phyloP scores from a whole-genome alignment of 2,113 vertebrate species.

The Oryzias curvinotus region DNA sequence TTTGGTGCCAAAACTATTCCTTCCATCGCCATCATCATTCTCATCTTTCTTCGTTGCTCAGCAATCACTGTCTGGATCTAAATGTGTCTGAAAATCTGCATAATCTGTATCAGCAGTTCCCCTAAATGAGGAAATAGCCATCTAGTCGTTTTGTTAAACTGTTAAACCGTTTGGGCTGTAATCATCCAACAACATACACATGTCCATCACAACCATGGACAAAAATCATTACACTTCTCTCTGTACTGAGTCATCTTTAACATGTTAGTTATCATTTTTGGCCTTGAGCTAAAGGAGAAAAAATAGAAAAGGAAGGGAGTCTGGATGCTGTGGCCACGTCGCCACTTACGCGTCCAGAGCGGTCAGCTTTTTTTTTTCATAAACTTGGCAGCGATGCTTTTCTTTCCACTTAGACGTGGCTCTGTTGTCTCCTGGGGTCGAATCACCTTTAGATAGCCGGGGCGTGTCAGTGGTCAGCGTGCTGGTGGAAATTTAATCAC shows the following conservation, averaged over 20 bases:
- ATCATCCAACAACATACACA: no score
- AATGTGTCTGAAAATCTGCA: slow-evolving; percentile 12
- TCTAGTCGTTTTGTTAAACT: not conserved
- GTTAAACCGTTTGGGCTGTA: no score
- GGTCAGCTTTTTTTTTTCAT: slow-evolving; percentile 21
- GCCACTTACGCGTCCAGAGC: slow-evolving; percentile 5
- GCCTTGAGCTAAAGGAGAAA: not conserved
- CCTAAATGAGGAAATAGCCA: slow-evolving; percentile 47
- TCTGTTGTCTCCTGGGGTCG: slow-evolving; percentile 44
- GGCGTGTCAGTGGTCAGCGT: slow-evolving; percentile 39
- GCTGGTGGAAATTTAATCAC: slow-evolving; percentile 34
- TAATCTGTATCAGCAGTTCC: not conserved
- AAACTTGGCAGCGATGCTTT: slow-evolving; percentile 33
- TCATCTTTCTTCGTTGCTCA: slow-evolving; percentile 21
- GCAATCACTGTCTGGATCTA: slow-evolving; percentile 15
- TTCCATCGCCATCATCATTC: slow-evolving; percentile 31
- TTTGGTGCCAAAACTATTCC: slow-evolving; percentile 52
- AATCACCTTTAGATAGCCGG: slow-evolving; percentile 31
- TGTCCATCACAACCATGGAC: no score
- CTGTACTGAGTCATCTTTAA: no score
- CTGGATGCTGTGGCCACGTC: slow-evolving; percentile 5
- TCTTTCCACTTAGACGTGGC: slow-evolving; percentile 21
- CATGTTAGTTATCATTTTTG: not conserved
- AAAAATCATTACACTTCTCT: no score
- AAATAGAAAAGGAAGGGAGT: not conserved